A percentile compares a stretch with the other conserved stretches of the same genome.
phyloP scores from a whole-genome alignment of 2,888 invertebrate genomes.

The Lithophane semibrunnea region DNA sequence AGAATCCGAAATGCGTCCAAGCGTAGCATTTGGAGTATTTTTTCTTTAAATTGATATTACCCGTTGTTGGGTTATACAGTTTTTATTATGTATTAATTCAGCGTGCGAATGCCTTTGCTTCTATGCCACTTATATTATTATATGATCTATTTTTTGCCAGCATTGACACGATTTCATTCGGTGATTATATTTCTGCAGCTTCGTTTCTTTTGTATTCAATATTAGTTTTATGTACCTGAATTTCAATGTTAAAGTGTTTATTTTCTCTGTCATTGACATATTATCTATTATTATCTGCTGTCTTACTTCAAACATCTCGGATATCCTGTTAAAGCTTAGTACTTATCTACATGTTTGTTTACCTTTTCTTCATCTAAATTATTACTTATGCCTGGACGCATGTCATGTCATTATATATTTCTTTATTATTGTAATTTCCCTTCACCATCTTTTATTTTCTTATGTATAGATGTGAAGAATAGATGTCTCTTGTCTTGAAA shows the following conservation, averaged over 20 bases:
- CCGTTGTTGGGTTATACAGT: slow-evolving; percentile 30
- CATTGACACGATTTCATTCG: slow-evolving; percentile 37
- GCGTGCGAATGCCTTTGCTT: slow-evolving; percentile 25
- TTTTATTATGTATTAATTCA: slow-evolving; percentile 40
- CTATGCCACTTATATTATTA: slow-evolving; percentile 18
- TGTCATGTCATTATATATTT: not conserved
- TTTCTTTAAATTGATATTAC: slow-evolving; percentile 21
- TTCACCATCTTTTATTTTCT: slow-evolving; percentile 8
- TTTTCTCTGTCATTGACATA: slow-evolving; percentile 11
- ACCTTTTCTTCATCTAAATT: not conserved
- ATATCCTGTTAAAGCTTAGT: not conserved
- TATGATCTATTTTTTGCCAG: slow-evolving; percentile 28
- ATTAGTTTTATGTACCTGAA: slow-evolving; percentile 7
- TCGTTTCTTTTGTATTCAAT: slow-evolving; percentile 21
- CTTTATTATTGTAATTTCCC: slow-evolving; percentile 9
- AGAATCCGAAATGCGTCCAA: slow-evolving; percentile 36
- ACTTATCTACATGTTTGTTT: not conserved
- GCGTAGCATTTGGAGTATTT: slow-evolving; percentile 40
- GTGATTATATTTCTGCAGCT: slow-evolving; percentile 35
- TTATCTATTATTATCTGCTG: slow-evolving; percentile 1
- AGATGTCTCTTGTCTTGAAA: slow-evolving; percentile 14
- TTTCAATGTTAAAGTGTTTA: not conserved
- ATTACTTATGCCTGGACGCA: not conserved
- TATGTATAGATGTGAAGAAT: slow-evolving; percentile 10
- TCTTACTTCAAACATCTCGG: not conserved